Conservation (phyloP, 2,888 invertebrate genomes). For the Ornithoptera priamus region DNA sequence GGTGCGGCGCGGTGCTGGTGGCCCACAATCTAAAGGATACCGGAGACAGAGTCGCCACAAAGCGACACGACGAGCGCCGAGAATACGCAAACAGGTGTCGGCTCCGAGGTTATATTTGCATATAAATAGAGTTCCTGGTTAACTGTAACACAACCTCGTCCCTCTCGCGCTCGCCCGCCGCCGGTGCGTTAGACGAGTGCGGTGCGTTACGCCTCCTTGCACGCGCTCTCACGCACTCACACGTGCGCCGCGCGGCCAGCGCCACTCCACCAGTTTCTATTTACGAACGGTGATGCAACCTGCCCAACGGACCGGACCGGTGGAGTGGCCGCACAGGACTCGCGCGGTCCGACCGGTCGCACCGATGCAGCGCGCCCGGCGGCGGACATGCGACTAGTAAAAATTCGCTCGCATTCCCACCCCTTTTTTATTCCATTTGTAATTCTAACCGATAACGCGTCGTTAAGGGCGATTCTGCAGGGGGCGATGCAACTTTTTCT, state of each 20-base stretch:
- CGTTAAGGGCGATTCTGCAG: constrained; percentile 37
- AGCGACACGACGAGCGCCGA: constrained; percentile 66
- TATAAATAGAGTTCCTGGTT: constrained; percentile 81
- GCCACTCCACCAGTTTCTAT: constrained; percentile 75
- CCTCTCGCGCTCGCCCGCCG: constrained; percentile 64
- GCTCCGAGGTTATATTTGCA: constrained; percentile 79
- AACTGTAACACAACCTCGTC: constrained; percentile 76
- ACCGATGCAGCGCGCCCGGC: neutral
- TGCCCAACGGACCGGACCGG: constrained; percentile 55
- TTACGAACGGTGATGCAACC: constrained; percentile 73
- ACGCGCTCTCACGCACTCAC: constrained; percentile 55
- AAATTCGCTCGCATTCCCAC: neutral
- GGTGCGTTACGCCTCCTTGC: constrained; percentile 66
- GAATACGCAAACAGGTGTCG: constrained; percentile 81
- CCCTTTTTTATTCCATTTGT: neutral
- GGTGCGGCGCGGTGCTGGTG: constrained; percentile 44
- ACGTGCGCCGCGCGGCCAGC: constrained; percentile 41
- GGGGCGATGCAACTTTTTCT: constrained; percentile 54
- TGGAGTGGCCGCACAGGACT: constrained; percentile 46
- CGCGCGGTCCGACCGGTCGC: neutral
- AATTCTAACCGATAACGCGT: constrained; percentile 12
- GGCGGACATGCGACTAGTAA: neutral
- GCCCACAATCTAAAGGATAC: constrained; percentile 65
- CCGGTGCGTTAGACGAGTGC: constrained; percentile 61
- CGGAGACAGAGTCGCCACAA: constrained; percentile 71